Conservation (phyloP, 2,888 invertebrate species). For the Hydriomena furcata region DNA sequence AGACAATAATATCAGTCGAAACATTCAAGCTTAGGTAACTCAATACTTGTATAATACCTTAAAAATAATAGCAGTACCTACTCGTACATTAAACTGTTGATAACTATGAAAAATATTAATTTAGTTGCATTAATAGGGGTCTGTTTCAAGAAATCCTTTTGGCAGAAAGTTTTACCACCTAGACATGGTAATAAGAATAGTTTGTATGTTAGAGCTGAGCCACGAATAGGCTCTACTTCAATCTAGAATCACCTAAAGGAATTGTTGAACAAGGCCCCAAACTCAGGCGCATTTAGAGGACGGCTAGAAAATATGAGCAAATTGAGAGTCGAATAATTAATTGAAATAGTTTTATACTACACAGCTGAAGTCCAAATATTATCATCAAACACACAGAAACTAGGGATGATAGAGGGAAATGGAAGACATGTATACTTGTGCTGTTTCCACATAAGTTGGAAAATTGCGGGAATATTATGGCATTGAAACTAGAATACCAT, state of each 20-base stretch:
- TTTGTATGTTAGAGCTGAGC: no score
- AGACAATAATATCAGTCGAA: conserved; percentile 60
- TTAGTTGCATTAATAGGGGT: conserved; percentile 3
- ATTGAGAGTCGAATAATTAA: conserved; percentile 2
- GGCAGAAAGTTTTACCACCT: background rate
- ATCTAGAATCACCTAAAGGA: background rate
- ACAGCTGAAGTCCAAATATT: background rate
- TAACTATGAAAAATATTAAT: background rate
- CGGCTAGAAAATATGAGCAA: conserved; percentile 19
- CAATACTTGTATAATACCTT: conserved; percentile 42
- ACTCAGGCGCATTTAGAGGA: conserved; percentile 8
- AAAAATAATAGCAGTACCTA: conserved; percentile 36
- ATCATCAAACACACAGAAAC: background rate
- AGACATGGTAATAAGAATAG: no score
- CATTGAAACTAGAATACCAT: no score
- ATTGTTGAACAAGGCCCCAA: conserved; percentile 1
- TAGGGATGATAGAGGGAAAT: no score
- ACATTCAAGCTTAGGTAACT: conserved; percentile 60
- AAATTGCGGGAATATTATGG: no score
- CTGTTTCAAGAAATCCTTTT: background rate
- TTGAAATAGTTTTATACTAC: background rate
- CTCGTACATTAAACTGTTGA: background rate
- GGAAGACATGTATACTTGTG: no score
- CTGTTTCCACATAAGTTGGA: no score
- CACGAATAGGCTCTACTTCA: background rate